These are phyloP conservation scores for Ptiloglossa arizonensis DNA, from an alignment of 1,140 invertebrate species.

Conservation along the genomic window DNA sequence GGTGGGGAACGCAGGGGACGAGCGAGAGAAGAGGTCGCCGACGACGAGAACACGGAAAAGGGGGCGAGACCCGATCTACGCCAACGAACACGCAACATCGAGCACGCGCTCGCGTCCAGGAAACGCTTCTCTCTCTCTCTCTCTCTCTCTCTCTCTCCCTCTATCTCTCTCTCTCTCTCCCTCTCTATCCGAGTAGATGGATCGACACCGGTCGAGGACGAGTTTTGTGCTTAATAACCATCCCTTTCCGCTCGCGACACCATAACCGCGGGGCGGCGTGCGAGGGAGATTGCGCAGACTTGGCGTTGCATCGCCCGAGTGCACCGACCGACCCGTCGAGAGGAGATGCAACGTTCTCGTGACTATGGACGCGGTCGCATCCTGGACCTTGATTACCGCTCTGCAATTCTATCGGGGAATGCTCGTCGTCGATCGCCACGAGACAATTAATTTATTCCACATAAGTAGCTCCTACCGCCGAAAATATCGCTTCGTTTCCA, in stretches of 20 bases:
- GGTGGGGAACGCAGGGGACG: not conserved
- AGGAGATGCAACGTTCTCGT: not conserved
- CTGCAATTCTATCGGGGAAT: too few relatives aligned
- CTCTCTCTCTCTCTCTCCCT: too few relatives aligned
- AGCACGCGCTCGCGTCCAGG: conserved; percentile 9
- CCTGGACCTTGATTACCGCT: too few relatives aligned
- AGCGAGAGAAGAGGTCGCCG: conserved; percentile 10
- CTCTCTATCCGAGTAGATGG: conserved; percentile 10
- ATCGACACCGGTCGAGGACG: not conserved
- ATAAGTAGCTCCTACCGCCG: too few relatives aligned
- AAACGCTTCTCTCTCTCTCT: too few relatives aligned
- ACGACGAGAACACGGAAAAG: too few relatives aligned
- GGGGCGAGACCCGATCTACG: not conserved
- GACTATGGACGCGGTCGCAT: not conserved
- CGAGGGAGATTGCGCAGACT: conserved; percentile 31
- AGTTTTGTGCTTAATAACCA: conserved; percentile 53
- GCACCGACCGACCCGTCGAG: not conserved
- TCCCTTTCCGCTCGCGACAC: not conserved
- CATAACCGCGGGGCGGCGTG: not conserved
- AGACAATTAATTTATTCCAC: too few relatives aligned
- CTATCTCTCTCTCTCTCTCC: too few relatives aligned
- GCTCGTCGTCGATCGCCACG: too few relatives aligned
- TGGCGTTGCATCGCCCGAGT: conserved; percentile 18
- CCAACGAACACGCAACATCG: not conserved
- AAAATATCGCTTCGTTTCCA: too few relatives aligned